These are phyloP conservation scores for Hofmannophila pseudospretella DNA, from an alignment of 2,888 invertebrate species.

Conservation along the genomic window DNA sequence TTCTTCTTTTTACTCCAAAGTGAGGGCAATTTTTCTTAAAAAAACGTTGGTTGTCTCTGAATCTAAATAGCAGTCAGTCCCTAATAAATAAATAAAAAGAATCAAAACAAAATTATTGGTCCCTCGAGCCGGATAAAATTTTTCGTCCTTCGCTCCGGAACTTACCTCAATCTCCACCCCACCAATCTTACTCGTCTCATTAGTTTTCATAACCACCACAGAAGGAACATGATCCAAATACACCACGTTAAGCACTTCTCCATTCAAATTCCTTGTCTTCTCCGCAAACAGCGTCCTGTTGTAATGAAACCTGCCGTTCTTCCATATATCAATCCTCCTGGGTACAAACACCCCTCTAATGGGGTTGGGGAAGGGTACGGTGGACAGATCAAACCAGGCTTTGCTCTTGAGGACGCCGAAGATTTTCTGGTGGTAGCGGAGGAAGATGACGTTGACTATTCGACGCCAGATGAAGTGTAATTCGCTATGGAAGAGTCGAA, in stretches of 20 bases:
- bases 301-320: slow-evolving; percentile 77
- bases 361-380: slow-evolving; percentile 85
- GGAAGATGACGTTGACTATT: slow-evolving; percentile 85
- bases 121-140: slow-evolving; percentile 13
- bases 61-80: too few species aligned
- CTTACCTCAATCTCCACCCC: slow-evolving; percentile 85
- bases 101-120: too few species aligned
- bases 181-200: slow-evolving; percentile 54
- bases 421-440: slow-evolving; percentile 73
- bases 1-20: too few species aligned
- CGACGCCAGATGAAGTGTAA: slow-evolving; percentile 87
- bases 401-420: slow-evolving; percentile 37
- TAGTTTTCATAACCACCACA: slow-evolving; percentile 62
- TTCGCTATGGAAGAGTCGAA: slow-evolving; percentile 80
- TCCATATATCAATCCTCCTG: slow-evolving; percentile 83
- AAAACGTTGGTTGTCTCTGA: too few species aligned
- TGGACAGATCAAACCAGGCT: slow-evolving; percentile 83
- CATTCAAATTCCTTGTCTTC: slow-evolving; percentile 79
- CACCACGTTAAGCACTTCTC: slow-evolving; percentile 79
- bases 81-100: too few species aligned
- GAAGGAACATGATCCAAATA: slow-evolving; percentile 84
- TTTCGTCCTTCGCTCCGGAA: not conserved
- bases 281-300: slow-evolving; percentile 71
- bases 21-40: too few species aligned
- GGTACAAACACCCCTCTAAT: slow-evolving; percentile 75